Conservation (phyloP, 2,797 vertebrate species). For the Limnodromus scolopaceus region DNA sequence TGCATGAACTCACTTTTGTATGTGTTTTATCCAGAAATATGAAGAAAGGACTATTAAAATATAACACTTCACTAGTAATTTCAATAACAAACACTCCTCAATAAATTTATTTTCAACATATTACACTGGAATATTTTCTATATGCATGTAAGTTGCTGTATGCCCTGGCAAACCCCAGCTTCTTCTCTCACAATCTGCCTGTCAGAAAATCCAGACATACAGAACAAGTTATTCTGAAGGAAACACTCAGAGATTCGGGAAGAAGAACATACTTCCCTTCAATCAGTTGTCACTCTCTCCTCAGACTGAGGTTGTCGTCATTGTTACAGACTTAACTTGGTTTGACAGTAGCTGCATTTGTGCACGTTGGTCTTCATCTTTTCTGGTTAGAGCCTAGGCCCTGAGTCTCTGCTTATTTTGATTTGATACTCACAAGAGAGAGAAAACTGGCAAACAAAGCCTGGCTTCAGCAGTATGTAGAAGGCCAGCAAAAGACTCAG, state of each 20-base stretch:
- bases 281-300: constrained; percentile 30
- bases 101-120: constrained; percentile 11
- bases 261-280: constrained; percentile 40
- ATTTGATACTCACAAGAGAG: not conserved
- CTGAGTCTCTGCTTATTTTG: constrained; percentile 8
- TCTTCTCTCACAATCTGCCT: constrained; percentile 47
- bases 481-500: not conserved
- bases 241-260: constrained; percentile 43
- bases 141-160: not conserved
- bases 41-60: not conserved
- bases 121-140: not conserved
- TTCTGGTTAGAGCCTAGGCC: constrained; percentile 24
- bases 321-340: constrained; percentile 31
- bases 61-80: not conserved
- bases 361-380: constrained; percentile 41
- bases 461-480: not conserved
- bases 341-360: constrained; percentile 62
- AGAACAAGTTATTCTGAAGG: constrained; percentile 51
- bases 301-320: not conserved
- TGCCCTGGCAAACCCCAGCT: constrained; percentile 5
- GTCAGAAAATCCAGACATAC: constrained; percentile 65
- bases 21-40: not conserved
- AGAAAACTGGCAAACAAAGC: not conserved
- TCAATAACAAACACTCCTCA: not conserved
- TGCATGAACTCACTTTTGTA: not conserved